These are phyloP conservation scores for Sebastes fasciatus DNA, from an alignment of 2,113 vertebrate species.

Conservation along the genomic window DNA sequence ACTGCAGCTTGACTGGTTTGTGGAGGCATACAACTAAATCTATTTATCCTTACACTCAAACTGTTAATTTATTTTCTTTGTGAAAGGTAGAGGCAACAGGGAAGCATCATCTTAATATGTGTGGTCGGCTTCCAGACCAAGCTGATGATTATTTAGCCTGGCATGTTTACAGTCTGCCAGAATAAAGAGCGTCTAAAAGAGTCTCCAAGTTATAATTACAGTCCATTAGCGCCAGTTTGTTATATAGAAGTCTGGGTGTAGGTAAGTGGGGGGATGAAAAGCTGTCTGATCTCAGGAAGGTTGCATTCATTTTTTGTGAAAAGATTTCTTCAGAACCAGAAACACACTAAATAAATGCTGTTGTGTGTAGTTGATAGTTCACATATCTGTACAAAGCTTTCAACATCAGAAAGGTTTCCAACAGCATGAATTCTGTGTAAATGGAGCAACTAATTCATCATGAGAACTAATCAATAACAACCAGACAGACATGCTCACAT, in stretches of 20 bases:
- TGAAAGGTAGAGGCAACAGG: not conserved
- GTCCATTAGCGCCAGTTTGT: constrained; percentile 19
- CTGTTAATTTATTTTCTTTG: not conserved
- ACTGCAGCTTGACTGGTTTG: not conserved
- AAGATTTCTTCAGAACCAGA: not conserved
- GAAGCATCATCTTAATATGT: not conserved
- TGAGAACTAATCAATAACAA: constrained; percentile 7
- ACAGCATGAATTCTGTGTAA: not conserved
- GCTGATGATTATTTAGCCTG: constrained; percentile 16
- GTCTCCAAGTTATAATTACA: not conserved
- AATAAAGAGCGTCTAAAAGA: not conserved
- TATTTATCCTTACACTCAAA: not conserved
- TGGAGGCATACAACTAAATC: not conserved
- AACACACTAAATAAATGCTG: not conserved
- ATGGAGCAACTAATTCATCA: constrained; percentile 21
- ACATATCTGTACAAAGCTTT: not conserved
- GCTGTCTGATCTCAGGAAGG: not conserved
- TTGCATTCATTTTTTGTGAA: constrained; percentile 2
- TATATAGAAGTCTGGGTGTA: not conserved
- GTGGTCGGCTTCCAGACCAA: not conserved
- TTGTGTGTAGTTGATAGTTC: not conserved
- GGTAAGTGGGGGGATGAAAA: not conserved
- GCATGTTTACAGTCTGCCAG: constrained; percentile 24
- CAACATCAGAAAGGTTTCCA: not conserved
- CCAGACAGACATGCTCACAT: not conserved